Percentiles rank a stretch among this genome's conserved stretches.
These are phyloP conservation scores for Scaptomyza reducta DNA, from an alignment of 2,888 invertebrate species.

Conservation along the genomic window DNA sequence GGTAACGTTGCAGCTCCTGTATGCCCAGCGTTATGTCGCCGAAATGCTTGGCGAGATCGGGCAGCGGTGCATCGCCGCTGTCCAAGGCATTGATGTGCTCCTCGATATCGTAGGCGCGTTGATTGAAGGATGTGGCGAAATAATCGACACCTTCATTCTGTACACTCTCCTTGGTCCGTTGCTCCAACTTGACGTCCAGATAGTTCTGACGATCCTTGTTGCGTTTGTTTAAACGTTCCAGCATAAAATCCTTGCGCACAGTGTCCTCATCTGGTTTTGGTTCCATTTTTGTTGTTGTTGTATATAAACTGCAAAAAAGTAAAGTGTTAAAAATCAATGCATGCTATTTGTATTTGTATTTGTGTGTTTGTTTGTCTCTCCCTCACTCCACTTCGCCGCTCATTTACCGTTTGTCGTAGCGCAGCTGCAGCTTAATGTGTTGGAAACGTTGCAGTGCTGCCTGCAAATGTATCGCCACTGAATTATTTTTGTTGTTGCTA, in stretches of 20 bases:
- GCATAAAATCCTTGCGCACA: constrained; percentile 78
- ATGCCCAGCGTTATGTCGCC: constrained; percentile 90
- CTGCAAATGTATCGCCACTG: not conserved
- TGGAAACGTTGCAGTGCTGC: not conserved
- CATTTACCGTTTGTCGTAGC: constrained; percentile 23
- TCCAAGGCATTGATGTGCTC: constrained; percentile 85
- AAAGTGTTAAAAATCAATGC: constrained; percentile 72
- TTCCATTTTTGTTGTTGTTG: constrained; percentile 50
- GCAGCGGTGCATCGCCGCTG: constrained; percentile 52
- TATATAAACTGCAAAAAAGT: constrained; percentile 22
- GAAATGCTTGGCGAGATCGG: constrained; percentile 86
- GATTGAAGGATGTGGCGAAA: constrained; percentile 89
- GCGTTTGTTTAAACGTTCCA: constrained; percentile 83
- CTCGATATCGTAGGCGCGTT: constrained; percentile 88
- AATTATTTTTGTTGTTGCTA: not conserved
- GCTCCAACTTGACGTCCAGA: constrained; percentile 81
- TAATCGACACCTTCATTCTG: constrained; percentile 86
- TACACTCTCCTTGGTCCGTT: constrained; percentile 78
- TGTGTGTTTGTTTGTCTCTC: constrained; percentile 1
- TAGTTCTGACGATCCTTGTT: constrained; percentile 83
- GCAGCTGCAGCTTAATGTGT: constrained; percentile 57
- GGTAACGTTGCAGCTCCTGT: constrained; percentile 90
- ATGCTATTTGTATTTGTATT: constrained; percentile 1
- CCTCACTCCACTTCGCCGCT: constrained; percentile 8
- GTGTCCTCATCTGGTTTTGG: constrained; percentile 37